Evolutionary conservation across 2,797 vertebrate genomes (phyloP).

Genomic region (Cygnus olor): DNA sequence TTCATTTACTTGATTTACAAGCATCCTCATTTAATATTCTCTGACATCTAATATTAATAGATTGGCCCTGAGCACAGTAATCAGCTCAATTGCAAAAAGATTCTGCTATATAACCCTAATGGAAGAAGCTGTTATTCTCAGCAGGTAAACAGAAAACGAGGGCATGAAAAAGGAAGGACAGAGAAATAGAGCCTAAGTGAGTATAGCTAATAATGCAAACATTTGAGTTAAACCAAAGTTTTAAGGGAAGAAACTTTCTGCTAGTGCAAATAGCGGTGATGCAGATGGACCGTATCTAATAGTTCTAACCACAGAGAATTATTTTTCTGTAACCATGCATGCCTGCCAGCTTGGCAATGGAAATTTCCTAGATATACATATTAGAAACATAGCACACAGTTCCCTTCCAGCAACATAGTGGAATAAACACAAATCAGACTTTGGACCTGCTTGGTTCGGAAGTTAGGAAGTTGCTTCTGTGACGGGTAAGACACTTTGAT

Average conservation of each 20-base stretch:
- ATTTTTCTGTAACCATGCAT: not conserved
- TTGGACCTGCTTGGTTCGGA: not conserved
- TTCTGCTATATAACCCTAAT: not conserved
- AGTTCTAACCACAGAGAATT: not conserved
- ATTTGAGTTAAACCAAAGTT: not conserved
- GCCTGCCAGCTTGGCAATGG: not conserved
- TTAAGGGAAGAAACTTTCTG: not conserved
- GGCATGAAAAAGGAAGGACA: not conserved
- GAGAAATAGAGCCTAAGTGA: not conserved
- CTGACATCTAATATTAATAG: not conserved
- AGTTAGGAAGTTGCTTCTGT: not conserved
- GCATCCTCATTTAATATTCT: not conserved
- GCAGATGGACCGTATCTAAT: not conserved
- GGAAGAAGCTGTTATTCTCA: not conserved
- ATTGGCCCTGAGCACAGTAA: not conserved
- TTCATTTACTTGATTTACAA: not conserved
- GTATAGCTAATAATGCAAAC: not conserved
- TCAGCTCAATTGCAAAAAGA: not conserved
- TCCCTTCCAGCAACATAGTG: not conserved
- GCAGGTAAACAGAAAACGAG: not conserved
- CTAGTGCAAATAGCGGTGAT: not conserved
- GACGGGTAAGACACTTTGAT: not conserved
- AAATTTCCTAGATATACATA: not conserved
- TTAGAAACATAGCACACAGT: not conserved
- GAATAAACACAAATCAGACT: not conserved